A percentile compares a stretch with the other conserved stretches of the same genome.
Evolutionary conservation across 2,797 vertebrate genomes (phyloP).

Genomic region (Sebastes taczanowskii): DNA sequence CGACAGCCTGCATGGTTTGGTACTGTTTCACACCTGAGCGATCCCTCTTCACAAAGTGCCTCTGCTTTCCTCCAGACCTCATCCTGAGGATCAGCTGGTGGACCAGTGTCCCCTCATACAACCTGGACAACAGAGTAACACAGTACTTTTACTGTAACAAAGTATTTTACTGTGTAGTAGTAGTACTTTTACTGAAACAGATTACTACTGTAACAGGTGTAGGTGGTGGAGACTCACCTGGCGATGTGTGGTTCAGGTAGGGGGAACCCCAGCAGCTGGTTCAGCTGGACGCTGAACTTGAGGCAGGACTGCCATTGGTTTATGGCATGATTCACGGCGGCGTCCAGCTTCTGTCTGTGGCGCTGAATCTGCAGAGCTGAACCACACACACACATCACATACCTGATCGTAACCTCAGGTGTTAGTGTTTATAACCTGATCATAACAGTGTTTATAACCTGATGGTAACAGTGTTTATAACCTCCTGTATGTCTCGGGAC

Average conservation of each 20-base stretch:
- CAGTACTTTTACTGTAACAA: neutral
- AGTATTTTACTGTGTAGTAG: no score
- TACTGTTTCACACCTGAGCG: conserved; percentile 64
- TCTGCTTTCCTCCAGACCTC: conserved; percentile 39
- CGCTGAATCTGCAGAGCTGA: neutral
- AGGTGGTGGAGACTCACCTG: conserved; percentile 69
- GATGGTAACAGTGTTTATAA: no score
- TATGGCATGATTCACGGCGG: conserved; percentile 79
- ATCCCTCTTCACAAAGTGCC: conserved; percentile 64
- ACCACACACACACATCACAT: conserved; percentile 1
- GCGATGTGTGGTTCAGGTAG: conserved; percentile 83
- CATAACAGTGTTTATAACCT: no score
- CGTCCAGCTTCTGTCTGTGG: conserved; percentile 41
- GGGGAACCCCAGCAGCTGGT: conserved; percentile 85
- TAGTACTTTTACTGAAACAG: neutral
- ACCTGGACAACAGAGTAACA: conserved; percentile 64
- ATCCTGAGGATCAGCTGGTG: conserved; percentile 78
- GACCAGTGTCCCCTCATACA: conserved; percentile 84
- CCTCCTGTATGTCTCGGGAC: conserved; percentile 7
- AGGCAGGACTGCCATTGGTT: conserved; percentile 91
- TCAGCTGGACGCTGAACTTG: conserved; percentile 83
- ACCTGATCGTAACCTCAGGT: no score
- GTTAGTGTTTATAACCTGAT: no score
- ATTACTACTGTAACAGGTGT: neutral
- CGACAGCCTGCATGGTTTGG: conserved; percentile 51